A percentile compares a stretch with the other conserved stretches of the same genome.
Evolutionary conservation across 2,113 vertebrate species (phyloP).

Genomic region (Coregonus clupeaformis): DNA sequence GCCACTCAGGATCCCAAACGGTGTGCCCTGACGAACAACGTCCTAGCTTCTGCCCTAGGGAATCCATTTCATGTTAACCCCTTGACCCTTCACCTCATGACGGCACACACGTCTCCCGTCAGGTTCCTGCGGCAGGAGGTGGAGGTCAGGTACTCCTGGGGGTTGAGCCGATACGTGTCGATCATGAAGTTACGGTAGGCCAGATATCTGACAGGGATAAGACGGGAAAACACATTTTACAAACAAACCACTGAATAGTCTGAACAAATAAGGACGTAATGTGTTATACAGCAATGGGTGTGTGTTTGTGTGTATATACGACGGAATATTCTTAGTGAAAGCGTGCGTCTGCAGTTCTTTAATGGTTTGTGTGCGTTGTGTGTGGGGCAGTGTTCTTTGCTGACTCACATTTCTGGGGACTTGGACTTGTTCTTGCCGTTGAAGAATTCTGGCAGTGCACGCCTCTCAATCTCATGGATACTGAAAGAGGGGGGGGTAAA

Average conservation of each 20-base stretch:
- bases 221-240: neutral
- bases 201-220: slow-evolving; percentile 81
- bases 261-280: neutral
- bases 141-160: slow-evolving; percentile 96
- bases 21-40: too few relatives aligned
- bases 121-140: slow-evolving; percentile 95
- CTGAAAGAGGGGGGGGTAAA: slow-evolving; percentile 54
- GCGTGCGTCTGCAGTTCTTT: too few relatives aligned
- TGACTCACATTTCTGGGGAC: slow-evolving; percentile 94
- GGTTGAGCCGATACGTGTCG: slow-evolving; percentile 95
- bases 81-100: slow-evolving; percentile 84
- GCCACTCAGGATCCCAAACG: too few relatives aligned
- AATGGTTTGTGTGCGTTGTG: neutral
- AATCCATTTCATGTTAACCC: neutral
- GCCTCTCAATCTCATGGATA: slow-evolving; percentile 93
- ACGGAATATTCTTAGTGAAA: too few relatives aligned
- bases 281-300: neutral
- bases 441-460: slow-evolving; percentile 94
- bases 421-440: slow-evolving; percentile 98
- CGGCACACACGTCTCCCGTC: slow-evolving; percentile 93
- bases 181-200: slow-evolving; percentile 99
- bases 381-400: neutral
- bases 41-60: too few relatives aligned
- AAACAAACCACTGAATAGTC: neutral
- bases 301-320: too few relatives aligned